Base-by-base conservation (phyloP, 2,113 vertebrate species). In the Lampris megalopsis region DNA sequence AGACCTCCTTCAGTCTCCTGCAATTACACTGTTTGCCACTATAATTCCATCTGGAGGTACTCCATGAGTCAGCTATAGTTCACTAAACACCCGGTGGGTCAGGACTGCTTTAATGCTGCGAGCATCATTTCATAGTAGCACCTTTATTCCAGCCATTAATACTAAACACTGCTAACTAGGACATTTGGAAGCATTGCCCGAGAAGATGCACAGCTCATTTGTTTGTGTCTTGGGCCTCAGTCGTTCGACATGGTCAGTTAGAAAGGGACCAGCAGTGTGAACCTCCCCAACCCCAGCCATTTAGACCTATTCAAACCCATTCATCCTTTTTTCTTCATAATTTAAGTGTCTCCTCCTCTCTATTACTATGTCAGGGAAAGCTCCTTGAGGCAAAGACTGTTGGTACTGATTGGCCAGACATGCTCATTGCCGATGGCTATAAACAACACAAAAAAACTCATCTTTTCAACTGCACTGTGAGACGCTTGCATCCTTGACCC, bases 91-190 rank as follows among this genome's bases (percentile, higher is more conserved):
- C 82, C 83, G 78, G 84, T 84, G 82, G 84, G 81, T 86, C 83
- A 85, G 81, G 80, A 88, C 87, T 86, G 75, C 86, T 89, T 77
- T 75, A 91, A 91, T 69, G 86, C 83, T 80, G 63, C 47, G 57
- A 84, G 82, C 84, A 82, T 77, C 79, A 75, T 85, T 87, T 80
- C 84, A 81, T 78, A 85, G 78, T 79, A 81, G 85, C 88, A 89
- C 78, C 84, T 87, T 86, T 80, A 64, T 87, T 68, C 65, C 56
- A 10, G 69, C 50, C 76, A 88, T 91, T 87, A 91, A 91, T 90
- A 92, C 89, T 91, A 91, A 92, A 92, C 7, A 63, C n/a, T 85
- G 61, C 68, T 88, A 91, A 91, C 77, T 90, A 85, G 86, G 81
- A 86, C 83, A 88, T 79, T 89, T 73, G 73, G 85, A 49, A 82